phyloP scores from a whole-genome alignment of 2,113 vertebrate species.

The Antigone vipio region DNA sequence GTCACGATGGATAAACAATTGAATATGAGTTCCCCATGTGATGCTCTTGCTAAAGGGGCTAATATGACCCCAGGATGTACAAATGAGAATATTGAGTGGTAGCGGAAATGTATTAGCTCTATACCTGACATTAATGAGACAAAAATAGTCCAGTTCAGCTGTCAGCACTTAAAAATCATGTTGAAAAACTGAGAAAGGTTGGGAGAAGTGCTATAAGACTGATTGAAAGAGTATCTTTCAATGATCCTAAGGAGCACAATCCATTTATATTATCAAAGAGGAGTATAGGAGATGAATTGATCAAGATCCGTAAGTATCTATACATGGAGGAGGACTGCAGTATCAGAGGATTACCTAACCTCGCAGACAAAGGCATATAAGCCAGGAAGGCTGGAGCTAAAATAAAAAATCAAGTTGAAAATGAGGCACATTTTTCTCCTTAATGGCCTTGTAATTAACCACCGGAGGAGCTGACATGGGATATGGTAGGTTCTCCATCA shows the following conservation, averaged over 20 bases:
- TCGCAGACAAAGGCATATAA: background rate
- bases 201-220: background rate
- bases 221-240: background rate
- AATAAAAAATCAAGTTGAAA: background rate
- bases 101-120: background rate
- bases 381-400: background rate
- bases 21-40: background rate
- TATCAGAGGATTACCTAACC: background rate
- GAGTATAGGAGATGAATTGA: background rate
- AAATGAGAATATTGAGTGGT: constrained; percentile 1
- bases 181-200: background rate
- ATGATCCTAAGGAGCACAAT: background rate
- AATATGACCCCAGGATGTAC: background rate
- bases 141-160: background rate
- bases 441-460: constrained; percentile 48
- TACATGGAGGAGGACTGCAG: background rate
- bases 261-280: background rate
- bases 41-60: background rate
- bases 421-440: background rate
- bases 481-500: constrained; percentile 29
- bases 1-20: background rate
- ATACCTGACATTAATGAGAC: background rate
- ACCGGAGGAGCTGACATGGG: background rate
- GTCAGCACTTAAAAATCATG: background rate
- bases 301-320: background rate